Conservation (phyloP, 2,888 invertebrate genomes). For the Cantharis lateralis region DNA sequence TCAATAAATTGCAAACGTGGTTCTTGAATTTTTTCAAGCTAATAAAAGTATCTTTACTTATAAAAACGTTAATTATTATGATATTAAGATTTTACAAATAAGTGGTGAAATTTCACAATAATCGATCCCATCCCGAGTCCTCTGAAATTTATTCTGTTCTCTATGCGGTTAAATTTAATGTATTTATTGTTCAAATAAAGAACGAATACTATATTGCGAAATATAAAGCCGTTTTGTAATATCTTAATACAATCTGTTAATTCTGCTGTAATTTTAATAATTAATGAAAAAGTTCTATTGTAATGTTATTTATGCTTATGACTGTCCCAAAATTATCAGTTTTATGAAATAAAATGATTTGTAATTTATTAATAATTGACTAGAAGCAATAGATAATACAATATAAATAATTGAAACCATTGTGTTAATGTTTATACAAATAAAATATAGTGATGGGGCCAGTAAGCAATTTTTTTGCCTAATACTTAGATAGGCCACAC, state of each 20-base stretch:
- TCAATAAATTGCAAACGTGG: neutral
- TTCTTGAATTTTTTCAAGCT: neutral
- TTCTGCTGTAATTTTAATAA: neutral
- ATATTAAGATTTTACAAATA: neutral
- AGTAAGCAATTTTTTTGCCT: conserved; percentile 18
- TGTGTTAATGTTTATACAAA: neutral
- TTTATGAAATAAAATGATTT: neutral
- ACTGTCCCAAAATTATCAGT: neutral
- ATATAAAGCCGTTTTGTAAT: neutral
- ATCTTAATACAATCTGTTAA: neutral
- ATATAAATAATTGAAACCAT: neutral
- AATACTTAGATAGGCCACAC: conserved; percentile 20
- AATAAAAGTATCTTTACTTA: neutral
- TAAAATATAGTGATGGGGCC: conserved; percentile 27
- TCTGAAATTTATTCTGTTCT: too few relatives aligned
- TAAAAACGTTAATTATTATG: neutral
- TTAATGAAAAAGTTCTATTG: neutral
- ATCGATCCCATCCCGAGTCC: too few relatives aligned
- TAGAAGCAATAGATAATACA: neutral
- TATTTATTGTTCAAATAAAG: too few relatives aligned
- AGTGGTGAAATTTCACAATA: neutral
- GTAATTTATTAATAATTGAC: neutral
- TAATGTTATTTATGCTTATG: neutral
- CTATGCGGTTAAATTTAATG: too few relatives aligned
- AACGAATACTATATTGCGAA: neutral